Evolutionary conservation across 1,140 invertebrate genomes (phyloP), one percentile per base, ranked within the genome.

Genomic region (Pteromalus puparum): DNA sequence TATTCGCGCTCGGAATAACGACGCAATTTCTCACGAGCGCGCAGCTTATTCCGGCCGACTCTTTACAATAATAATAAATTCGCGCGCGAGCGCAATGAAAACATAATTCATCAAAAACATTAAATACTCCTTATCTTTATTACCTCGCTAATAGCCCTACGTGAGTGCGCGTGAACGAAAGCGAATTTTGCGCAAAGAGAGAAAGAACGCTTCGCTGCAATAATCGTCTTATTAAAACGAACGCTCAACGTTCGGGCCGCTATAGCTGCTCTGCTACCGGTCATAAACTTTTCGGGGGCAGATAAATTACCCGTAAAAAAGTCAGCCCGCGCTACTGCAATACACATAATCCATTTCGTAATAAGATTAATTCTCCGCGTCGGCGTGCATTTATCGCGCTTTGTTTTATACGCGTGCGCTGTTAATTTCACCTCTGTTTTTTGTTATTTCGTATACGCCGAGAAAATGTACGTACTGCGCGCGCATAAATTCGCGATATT

Each of bases 291-390:
- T 78, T 73, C 38, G 46, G 21, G 4, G 21, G 1, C 42, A 73
- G 21, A 83, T 65, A 83, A 61, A 83, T 83, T 78, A 73, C 28
- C 18, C 76, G 13, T 79, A 30, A 78, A 78, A 70, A 48, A 61
- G 1, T 4, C 13, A 72, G 42, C 34, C 4, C 26, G 1, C 53
- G 53, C 53, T 53, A 7, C 18, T 61, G 53, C 21, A 6, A 61
- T 18, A 21, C 18, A 61, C 42, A 46, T 83, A 83, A 77, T 68
- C 15, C 81, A 73, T 79, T 83, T 83, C 61, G 72, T 83, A 61
- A 79, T 73, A 79, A 79, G 82, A 79, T 83, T 83, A 78, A 78
- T 83, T 83, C 10, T 68, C 46, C 42, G 53, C 15, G 53, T n/a
- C 24, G 7, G 18, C 30, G 26, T 48, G 30, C n/a, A 70, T 48